A percentile compares a stretch with the other conserved stretches of the same genome.
phyloP scores from a whole-genome alignment of 2,888 invertebrate genomes.

The Xanthorhoe spadicearia region DNA sequence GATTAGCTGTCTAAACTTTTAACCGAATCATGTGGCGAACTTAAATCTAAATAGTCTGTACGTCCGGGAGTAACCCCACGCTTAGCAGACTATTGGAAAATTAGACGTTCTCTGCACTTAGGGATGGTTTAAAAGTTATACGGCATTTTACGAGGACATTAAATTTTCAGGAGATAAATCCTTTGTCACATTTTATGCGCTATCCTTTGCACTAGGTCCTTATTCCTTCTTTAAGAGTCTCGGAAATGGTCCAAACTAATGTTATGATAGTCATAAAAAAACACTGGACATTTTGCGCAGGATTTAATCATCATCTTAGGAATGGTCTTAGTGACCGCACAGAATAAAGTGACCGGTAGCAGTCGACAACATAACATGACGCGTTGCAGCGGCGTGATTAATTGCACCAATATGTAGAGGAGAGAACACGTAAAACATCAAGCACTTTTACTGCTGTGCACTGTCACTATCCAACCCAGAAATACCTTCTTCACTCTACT shows the following conservation, averaged over 20 bases:
- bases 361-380: not conserved
- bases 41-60: conserved; percentile 42
- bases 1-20: conserved; percentile 23
- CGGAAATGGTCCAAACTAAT: not conserved
- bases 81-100: conserved; percentile 46
- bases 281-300: not conserved
- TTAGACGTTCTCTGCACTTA: conserved; percentile 41
- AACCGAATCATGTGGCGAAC: conserved; percentile 27
- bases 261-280: not conserved
- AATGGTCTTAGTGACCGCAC: too few species aligned
- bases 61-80: conserved; percentile 48
- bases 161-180: conserved; percentile 18
- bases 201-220: not conserved
- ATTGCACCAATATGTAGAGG: not conserved
- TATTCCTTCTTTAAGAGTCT: not conserved
- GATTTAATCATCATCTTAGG: not conserved
- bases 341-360: not conserved
- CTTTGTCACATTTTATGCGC: conserved; percentile 9
- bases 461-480: not conserved
- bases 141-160: conserved; percentile 26
- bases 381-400: not conserved
- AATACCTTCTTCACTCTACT: not conserved
- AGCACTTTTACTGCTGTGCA: not conserved
- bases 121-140: conserved; percentile 32
- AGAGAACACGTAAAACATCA: not conserved